These are phyloP conservation scores for Perognathus longimembris DNA, from an alignment of 2,113 vertebrate genomes.

Conservation along the genomic window DNA sequence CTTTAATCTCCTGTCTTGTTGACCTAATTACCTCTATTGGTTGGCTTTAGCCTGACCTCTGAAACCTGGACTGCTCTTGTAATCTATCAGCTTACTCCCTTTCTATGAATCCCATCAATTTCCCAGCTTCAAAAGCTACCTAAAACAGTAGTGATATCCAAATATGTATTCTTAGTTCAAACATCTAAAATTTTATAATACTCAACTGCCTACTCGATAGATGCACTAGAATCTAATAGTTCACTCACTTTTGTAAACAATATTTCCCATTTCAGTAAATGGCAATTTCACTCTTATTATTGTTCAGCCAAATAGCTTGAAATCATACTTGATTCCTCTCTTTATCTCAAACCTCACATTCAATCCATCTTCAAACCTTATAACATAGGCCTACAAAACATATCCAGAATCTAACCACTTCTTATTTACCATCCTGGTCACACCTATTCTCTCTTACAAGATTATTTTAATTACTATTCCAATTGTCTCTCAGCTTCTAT, in stretches of 20 bases:
- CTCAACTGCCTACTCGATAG: neutral
- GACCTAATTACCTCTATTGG: neutral
- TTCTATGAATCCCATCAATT: conserved; percentile 15
- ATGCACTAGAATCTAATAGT: neutral
- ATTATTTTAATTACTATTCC: neutral
- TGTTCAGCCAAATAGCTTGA: neutral
- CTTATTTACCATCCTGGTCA: neutral
- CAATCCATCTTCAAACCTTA: conserved; percentile 27
- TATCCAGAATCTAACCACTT: neutral
- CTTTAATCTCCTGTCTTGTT: neutral
- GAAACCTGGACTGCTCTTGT: neutral
- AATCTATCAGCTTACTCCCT: conserved; percentile 18
- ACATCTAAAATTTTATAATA: neutral
- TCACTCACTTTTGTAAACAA: neutral
- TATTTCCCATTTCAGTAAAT: neutral
- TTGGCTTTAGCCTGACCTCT: neutral
- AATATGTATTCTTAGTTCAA: neutral
- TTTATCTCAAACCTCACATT: neutral
- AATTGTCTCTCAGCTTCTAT: neutral
- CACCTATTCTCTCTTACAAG: conserved; percentile 8
- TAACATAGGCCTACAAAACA: neutral
- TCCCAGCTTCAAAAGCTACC: neutral
- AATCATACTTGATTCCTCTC: neutral
- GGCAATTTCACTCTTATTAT: conserved; percentile 6
- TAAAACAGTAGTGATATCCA: neutral